Base-by-base conservation (phyloP, 2,797 vertebrate genomes). In the Rhabdomys pumilio region DNA sequence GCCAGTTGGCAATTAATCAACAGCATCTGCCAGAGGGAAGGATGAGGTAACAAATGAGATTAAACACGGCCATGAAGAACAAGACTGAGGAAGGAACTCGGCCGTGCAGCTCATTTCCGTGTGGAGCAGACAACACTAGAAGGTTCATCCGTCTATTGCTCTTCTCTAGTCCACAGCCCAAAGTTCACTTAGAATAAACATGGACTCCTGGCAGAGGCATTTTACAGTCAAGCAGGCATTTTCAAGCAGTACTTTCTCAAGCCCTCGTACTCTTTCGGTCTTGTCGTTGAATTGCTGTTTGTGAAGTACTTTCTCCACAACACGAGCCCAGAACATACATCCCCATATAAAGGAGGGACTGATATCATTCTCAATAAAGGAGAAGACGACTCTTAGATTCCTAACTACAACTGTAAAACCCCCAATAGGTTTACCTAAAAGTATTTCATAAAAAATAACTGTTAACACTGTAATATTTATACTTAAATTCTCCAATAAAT, bases 401-500 rank as follows among this genome's bases (percentile, higher is more conserved):
- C 3, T 93, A 89, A 94, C 83, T 86, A 94, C 80, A 72, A 26
- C 34, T 38, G 55, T 89, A 53, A 69, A 84, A 65, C 65, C 80
- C 59, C 92, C 34, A 97, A 90, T 77, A 95, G 72, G 61, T 92
- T 97, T 94, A 79, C 85, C 86, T 83, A 97, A 95, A 85, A 96
- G 90, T 89, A 97, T 96, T 96, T 97, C 95, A 95, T 73, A 97
- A 24, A 97, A 59, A 65, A 65, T 76, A 92, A 94, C 81, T 89
- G 79, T 93, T 89, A 96, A 92, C 75, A 96, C 76, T 57, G n/a
- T 95, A 93, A 98, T 97, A 96, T 95, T 97, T 96, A 96, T 65
- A 98, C 96, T 65, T 97, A 93, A 67, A 41, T 95, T 97, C 92
- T 65, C 94, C 93, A 97, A 96, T 95, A 97, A 95, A 97, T 90